Evolutionary conservation across 2,888 invertebrate species (phyloP).

Genomic region (Cryptosula pallasiana): DNA sequence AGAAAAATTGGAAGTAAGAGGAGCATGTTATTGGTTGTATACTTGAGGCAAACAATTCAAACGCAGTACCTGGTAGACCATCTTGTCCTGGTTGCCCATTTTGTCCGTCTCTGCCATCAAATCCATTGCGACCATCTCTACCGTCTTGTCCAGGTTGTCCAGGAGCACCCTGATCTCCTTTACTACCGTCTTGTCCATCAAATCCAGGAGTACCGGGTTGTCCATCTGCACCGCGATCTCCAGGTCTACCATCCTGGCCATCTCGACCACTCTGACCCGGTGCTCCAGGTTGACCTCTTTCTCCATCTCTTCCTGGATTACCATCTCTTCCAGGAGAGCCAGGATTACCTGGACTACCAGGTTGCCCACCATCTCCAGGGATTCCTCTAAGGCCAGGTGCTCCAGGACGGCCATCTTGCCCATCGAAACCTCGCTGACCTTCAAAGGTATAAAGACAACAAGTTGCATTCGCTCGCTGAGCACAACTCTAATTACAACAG

Average conservation of each 20-base stretch:
- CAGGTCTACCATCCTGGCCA: constrained; percentile 25
- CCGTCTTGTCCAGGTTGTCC: constrained; percentile 23
- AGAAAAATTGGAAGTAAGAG: no score
- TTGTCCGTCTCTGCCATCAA: constrained; percentile 27
- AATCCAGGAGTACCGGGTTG: constrained; percentile 24
- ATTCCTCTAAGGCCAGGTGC: constrained; percentile 26
- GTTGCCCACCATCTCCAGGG: not conserved
- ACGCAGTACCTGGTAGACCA: constrained; percentile 23
- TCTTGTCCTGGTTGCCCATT: constrained; percentile 27
- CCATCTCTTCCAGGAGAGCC: constrained; percentile 1
- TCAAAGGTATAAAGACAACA: no score
- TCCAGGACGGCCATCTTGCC: constrained; percentile 29
- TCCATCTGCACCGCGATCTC: constrained; percentile 24
- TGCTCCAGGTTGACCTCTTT: constrained; percentile 5
- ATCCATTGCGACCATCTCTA: constrained; percentile 21
- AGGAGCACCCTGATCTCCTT: constrained; percentile 7
- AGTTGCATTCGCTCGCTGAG: no score
- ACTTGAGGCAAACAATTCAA: no score
- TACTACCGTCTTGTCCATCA: constrained; percentile 23
- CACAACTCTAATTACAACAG: no score
- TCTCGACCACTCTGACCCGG: constrained; percentile 2
- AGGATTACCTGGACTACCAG: not conserved
- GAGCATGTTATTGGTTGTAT: no score
- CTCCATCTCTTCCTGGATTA: constrained; percentile 25
- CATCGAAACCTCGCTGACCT: constrained; percentile 31